Conservation (phyloP, 2,113 vertebrate genomes). For the Ochotona curzoniae region DNA sequence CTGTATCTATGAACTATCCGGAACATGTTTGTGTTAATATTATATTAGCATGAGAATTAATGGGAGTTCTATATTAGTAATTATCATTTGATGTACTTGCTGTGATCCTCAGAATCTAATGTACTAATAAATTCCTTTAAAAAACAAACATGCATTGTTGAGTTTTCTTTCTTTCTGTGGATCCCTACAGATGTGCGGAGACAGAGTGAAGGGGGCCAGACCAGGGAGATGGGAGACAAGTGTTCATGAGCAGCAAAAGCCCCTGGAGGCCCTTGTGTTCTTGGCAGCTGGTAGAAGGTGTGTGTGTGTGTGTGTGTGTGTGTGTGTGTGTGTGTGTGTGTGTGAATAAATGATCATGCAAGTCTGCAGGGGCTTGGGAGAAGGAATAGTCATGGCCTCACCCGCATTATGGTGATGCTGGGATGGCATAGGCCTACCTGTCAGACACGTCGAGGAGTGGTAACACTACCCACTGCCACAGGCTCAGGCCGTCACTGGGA, state of each 20-base stretch:
- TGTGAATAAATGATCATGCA: neutral
- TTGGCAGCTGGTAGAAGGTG: neutral
- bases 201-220: neutral
- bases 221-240: neutral
- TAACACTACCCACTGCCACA: slow-evolving; percentile 90
- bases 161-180: neutral
- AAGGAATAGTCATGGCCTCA: too few relatives aligned
- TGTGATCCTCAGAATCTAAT: too few relatives aligned
- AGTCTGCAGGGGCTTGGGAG: neutral
- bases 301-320: neutral
- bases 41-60: too few relatives aligned
- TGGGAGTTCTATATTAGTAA: too few relatives aligned
- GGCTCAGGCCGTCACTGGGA: slow-evolving; percentile 83
- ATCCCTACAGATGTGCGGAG: neutral
- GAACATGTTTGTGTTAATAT: too few relatives aligned
- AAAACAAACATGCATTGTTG: neutral
- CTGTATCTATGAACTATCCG: too few relatives aligned
- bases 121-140: too few relatives aligned
- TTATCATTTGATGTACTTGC: too few relatives aligned
- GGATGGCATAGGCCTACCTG: slow-evolving; percentile 87
- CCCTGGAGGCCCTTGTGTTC: neutral
- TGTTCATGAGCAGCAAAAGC: neutral
- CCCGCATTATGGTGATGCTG: neutral
- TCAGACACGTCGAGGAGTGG: slow-evolving; percentile 92
- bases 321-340: too few relatives aligned